These are phyloP conservation scores for Patella ulyssiponensis DNA, from an alignment of 2,888 invertebrate species.

Conservation along the genomic window DNA sequence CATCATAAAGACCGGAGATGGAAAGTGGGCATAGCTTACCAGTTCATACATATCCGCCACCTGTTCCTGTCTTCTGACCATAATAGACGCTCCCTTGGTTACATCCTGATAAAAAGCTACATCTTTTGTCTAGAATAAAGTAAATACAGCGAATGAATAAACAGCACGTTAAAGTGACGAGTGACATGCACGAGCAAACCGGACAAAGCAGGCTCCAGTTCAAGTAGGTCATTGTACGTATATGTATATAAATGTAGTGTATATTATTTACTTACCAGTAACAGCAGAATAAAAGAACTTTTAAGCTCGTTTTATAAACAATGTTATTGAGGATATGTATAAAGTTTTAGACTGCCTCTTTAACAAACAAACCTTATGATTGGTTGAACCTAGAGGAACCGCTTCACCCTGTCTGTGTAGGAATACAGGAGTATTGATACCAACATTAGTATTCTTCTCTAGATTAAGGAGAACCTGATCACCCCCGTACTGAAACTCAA, in stretches of 20 bases:
- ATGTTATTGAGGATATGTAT: too few relatives aligned
- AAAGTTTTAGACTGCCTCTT: too few relatives aligned
- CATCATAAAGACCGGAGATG: too few relatives aligned
- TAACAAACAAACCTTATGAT: neutral
- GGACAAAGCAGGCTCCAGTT: too few relatives aligned
- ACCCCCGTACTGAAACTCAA: neutral
- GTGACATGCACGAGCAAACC: too few relatives aligned
- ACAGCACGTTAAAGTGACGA: too few relatives aligned
- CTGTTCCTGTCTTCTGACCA: conserved; percentile 12
- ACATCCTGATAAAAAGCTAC: conserved; percentile 21
- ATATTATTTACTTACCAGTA: too few relatives aligned
- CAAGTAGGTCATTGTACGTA: too few relatives aligned
- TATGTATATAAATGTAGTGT: too few relatives aligned
- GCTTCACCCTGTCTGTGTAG: neutral
- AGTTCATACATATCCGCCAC: neutral
- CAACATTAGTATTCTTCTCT: neutral
- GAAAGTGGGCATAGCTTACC: neutral
- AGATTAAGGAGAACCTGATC: neutral
- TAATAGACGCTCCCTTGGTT: conserved; percentile 20
- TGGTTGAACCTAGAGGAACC: neutral
- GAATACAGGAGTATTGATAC: conserved; percentile 4
- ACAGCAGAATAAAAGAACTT: too few relatives aligned
- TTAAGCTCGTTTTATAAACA: too few relatives aligned
- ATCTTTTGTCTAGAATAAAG: neutral
- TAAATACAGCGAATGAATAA: too few relatives aligned